Conservation (phyloP, 2,888 invertebrate genomes). For the Agriopis aurantiaria region DNA sequence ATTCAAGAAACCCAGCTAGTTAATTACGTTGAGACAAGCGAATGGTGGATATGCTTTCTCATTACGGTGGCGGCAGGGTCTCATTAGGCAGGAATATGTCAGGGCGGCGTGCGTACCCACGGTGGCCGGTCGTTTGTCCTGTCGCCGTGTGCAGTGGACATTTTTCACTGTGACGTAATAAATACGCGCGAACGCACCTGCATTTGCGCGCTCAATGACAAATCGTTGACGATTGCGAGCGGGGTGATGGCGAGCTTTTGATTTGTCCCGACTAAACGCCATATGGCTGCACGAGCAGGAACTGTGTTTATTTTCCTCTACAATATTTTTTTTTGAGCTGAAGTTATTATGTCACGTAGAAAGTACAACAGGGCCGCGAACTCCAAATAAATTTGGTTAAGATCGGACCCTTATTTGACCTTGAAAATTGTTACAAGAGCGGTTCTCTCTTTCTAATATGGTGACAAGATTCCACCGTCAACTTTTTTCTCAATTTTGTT, state of each 20-base stretch:
- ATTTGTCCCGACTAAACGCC: constrained; percentile 30
- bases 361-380: too few species aligned
- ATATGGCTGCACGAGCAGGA: background rate
- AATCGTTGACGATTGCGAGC: constrained; percentile 61
- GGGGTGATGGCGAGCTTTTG: constrained; percentile 54
- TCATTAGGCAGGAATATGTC: constrained; percentile 76
- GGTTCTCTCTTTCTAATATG: too few species aligned
- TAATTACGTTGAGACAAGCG: constrained; percentile 67
- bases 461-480: too few species aligned
- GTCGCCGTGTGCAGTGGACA: constrained; percentile 67
- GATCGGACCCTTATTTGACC: too few species aligned
- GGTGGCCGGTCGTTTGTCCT: constrained; percentile 71
- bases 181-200: constrained; percentile 70
- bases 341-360: too few species aligned
- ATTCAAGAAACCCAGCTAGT: constrained; percentile 58
- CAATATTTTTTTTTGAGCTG: too few species aligned
- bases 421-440: too few species aligned
- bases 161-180: constrained; percentile 71
- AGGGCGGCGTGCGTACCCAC: constrained; percentile 62
- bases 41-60: constrained; percentile 74
- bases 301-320: background rate
- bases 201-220: constrained; percentile 67
- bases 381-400: too few species aligned
- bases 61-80: constrained; percentile 66
- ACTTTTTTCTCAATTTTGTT: too few species aligned